Percentiles rank a stretch among this genome's conserved stretches.
Conservation (phyloP, 2,113 vertebrate genomes). For the Calyptommatus sinebrachiatus region DNA sequence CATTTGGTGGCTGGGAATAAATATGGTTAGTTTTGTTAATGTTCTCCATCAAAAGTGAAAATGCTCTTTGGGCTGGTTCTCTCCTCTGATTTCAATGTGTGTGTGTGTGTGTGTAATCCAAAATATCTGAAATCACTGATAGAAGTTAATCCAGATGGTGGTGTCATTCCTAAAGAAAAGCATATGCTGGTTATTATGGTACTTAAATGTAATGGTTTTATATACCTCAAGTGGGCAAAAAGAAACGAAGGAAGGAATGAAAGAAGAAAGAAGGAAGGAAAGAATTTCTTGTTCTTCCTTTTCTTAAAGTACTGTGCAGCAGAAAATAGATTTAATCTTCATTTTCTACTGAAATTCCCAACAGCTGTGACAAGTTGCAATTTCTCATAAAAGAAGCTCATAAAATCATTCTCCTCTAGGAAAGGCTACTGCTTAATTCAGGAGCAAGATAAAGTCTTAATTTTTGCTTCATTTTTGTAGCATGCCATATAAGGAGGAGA, state of each 20-base stretch:
- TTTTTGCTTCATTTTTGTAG: no score
- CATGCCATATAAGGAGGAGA: no score
- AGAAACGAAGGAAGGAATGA: slow-evolving; percentile 56
- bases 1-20: slow-evolving; percentile 26
- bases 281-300: slow-evolving; percentile 66
- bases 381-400: slow-evolving; percentile 61
- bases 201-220: slow-evolving; percentile 82
- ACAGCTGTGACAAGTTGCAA: slow-evolving; percentile 65
- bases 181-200: slow-evolving; percentile 84
- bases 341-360: slow-evolving; percentile 65
- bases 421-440: slow-evolving; percentile 59
- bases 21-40: slow-evolving; percentile 28
- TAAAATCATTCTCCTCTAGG: slow-evolving; percentile 54
- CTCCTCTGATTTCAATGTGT: slow-evolving; percentile 22
- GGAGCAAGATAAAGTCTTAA: slow-evolving; percentile 43
- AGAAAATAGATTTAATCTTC: slow-evolving; percentile 69
- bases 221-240: slow-evolving; percentile 76
- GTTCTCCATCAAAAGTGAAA: slow-evolving; percentile 39
- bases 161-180: slow-evolving; percentile 80
- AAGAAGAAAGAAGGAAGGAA: slow-evolving; percentile 57
- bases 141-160: slow-evolving; percentile 81
- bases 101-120: slow-evolving; percentile 54
- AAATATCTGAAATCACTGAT: slow-evolving; percentile 77
- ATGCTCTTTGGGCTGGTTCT: slow-evolving; percentile 53
- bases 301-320: slow-evolving; percentile 60